Evolutionary conservation across 2,797 vertebrate genomes (phyloP).

Genomic region (Craterocephalus amniculus): DNA sequence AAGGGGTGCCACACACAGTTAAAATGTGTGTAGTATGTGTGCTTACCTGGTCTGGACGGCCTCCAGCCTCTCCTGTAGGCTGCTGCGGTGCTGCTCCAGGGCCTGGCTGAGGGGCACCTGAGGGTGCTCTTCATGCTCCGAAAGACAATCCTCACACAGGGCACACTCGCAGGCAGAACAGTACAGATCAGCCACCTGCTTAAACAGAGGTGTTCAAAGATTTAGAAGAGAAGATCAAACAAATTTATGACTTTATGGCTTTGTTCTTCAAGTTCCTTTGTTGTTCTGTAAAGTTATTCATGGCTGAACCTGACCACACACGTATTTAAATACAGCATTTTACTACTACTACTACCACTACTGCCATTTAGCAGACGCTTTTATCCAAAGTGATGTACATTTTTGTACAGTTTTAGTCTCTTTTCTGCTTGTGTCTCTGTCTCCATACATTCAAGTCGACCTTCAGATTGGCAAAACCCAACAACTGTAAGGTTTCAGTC

Average conservation of each 20-base stretch:
- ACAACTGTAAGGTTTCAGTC: background rate
- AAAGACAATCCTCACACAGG: constrained; percentile 92
- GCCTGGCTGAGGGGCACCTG: constrained; percentile 86
- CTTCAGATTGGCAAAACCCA: background rate
- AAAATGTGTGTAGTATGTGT: background rate
- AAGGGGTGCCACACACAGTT: background rate
- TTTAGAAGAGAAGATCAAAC: background rate
- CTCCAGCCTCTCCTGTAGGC: constrained; percentile 88
- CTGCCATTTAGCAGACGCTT: background rate
- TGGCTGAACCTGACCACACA: background rate
- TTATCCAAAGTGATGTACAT: too few species aligned
- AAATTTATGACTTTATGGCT: background rate
- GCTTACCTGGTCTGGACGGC: constrained; percentile 88
- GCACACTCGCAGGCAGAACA: constrained; percentile 89
- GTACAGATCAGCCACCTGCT: constrained; percentile 90
- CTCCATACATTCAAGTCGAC: background rate
- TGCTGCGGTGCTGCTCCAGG: constrained; percentile 88
- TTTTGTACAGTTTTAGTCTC: background rate
- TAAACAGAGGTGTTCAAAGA: background rate
- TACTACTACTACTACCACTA: background rate
- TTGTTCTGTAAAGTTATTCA: background rate
- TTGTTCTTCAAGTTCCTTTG: background rate
- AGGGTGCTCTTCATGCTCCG: constrained; percentile 89
- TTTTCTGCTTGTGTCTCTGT: background rate
- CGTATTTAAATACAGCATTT: too few species aligned